phyloP scores from a whole-genome alignment of 2,113 vertebrate species.

The Campylomormyrus numenius region DNA sequence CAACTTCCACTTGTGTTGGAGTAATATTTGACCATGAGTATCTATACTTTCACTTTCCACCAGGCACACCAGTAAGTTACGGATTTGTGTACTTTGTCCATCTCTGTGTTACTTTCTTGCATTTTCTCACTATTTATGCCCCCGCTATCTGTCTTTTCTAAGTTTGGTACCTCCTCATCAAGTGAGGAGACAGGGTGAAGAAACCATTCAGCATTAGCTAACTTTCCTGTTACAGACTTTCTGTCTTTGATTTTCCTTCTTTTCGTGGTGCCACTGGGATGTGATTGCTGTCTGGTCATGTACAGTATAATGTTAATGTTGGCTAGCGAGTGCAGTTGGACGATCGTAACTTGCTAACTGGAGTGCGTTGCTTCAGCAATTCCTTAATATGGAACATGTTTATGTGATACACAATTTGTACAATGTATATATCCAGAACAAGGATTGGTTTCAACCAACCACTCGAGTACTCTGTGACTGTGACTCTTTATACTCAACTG shows the following conservation, averaged over 20 bases:
- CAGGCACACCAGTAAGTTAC: neutral
- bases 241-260: neutral
- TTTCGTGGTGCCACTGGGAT: neutral
- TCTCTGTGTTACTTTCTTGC: neutral
- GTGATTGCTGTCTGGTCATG: neutral
- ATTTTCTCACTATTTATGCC: neutral
- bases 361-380: neutral
- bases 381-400: neutral
- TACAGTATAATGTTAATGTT: neutral
- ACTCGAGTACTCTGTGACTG: neutral
- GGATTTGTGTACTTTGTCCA: neutral
- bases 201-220: neutral
- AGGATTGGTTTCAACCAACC: neutral
- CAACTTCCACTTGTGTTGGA: neutral
- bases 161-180: neutral
- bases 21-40: neutral
- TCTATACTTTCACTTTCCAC: neutral
- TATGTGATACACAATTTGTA: neutral
- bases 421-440: neutral
- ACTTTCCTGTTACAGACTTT: neutral
- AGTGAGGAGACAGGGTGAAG: neutral
- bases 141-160: neutral
- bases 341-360: neutral
- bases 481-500: neutral
- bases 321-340: neutral